A percentile compares a stretch with the other conserved stretches of the same genome.
These are phyloP conservation scores for Schizotus pectinicornis DNA, from an alignment of 2,888 invertebrate species.

Conservation along the genomic window DNA sequence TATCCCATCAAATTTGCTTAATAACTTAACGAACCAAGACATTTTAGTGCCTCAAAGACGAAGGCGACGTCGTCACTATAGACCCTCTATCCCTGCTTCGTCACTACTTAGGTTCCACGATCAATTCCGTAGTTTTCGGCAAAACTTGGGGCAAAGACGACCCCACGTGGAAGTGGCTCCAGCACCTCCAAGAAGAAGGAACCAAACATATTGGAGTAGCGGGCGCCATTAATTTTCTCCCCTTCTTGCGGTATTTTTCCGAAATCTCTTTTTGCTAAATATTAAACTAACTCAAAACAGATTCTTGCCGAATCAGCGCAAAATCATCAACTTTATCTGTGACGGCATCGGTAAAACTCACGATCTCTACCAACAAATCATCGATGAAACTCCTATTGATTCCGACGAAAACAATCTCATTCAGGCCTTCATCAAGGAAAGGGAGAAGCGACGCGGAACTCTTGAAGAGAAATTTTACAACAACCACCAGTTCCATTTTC, in stretches of 20 bases:
- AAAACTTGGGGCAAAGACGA: conserved; percentile 72
- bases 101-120: conserved; percentile 78
- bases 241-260: conserved; percentile 70
- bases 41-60: conserved; percentile 32
- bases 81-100: conserved; percentile 65
- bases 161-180: conserved; percentile 77
- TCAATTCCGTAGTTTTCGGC: conserved; percentile 81
- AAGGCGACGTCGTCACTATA: conserved; percentile 40
- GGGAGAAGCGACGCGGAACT: conserved; percentile 60
- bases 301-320: conserved; percentile 67
- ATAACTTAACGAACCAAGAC: neutral
- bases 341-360: conserved; percentile 78
- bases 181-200: conserved; percentile 82
- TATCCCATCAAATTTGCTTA: neutral
- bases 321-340: conserved; percentile 69
- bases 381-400: conserved; percentile 58
- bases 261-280: too few relatives aligned
- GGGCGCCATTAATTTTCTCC: conserved; percentile 83
- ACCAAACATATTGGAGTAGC: conserved; percentile 83
- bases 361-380: conserved; percentile 71
- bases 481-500: conserved; percentile 73
- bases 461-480: conserved; percentile 63
- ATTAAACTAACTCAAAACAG: conserved; percentile 55
- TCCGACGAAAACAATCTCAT: conserved; percentile 57
- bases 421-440: conserved; percentile 70